Percentiles rank a stretch among this genome's conserved stretches.
Evolutionary conservation across 2,113 vertebrate species (phyloP).

Genomic region (Menura novaehollandiae): DNA sequence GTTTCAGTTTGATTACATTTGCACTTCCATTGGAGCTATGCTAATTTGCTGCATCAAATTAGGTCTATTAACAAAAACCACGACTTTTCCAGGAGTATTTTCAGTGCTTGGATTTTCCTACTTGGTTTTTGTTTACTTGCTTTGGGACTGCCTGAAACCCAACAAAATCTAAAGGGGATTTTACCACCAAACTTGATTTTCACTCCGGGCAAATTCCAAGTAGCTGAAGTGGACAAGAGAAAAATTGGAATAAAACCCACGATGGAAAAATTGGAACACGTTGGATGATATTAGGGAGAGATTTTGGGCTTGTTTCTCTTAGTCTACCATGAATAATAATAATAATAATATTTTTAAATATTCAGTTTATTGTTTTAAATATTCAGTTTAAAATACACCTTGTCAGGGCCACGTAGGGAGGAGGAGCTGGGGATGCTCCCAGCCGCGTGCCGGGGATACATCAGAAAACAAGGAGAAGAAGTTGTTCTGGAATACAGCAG

Average conservation of each 20-base stretch:
- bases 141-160: not conserved
- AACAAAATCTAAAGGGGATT: not conserved
- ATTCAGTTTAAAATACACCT: fast-evolving
- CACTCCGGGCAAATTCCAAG: not conserved
- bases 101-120: not conserved
- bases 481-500: not conserved
- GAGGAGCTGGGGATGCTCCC: not conserved
- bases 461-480: not conserved
- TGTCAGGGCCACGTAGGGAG: not conserved
- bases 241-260: fast-evolving
- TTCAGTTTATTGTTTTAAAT: not conserved
- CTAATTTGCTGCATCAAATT: constrained; percentile 74
- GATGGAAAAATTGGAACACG: fast-evolving
- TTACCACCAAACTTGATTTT: not conserved
- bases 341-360: not conserved
- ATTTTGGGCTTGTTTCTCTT: fast-evolving
- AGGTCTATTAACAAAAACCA: constrained; percentile 55
- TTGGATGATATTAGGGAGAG: fast-evolving
- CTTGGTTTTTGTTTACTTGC: not conserved
- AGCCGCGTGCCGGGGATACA: not conserved
- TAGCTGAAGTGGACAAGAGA: fast-evolving
- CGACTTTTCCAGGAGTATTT: constrained; percentile 7
- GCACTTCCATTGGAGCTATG: constrained; percentile 72
- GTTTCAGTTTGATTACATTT: constrained; percentile 69
- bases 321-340: fast-evolving